These are phyloP conservation scores for Pangasius djambal DNA, from an alignment of 2,797 vertebrate species.

Conservation along the genomic window DNA sequence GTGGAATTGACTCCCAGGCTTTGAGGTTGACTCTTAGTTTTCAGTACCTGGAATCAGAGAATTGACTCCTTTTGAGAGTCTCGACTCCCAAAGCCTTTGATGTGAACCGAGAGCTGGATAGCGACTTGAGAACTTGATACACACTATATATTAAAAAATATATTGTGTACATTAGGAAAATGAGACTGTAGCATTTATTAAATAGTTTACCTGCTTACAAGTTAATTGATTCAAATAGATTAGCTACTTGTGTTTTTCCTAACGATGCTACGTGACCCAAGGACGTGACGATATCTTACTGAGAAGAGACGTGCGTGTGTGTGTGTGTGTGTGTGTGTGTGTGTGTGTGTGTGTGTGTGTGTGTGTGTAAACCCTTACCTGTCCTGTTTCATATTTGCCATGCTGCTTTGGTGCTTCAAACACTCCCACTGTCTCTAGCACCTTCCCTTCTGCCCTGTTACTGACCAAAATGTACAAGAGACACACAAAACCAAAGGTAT, in stretches of 20 bases:
- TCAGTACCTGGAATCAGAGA: neutral
- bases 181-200: neutral
- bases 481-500: neutral
- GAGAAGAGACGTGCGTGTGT: neutral
- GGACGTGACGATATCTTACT: neutral
- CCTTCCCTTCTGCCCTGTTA: constrained; percentile 84
- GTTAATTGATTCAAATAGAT: neutral
- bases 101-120: neutral
- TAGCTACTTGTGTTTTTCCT: neutral
- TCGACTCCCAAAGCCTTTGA: neutral
- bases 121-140: neutral
- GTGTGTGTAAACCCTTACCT: constrained; percentile 69
- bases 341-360: neutral
- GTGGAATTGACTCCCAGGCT: neutral
- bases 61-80: neutral
- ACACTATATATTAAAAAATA: neutral
- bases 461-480: constrained; percentile 57
- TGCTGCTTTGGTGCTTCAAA: constrained; percentile 87
- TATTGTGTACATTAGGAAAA: neutral
- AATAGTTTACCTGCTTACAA: neutral
- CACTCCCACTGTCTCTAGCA: constrained; percentile 85
- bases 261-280: neutral
- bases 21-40: neutral
- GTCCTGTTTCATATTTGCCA: constrained; percentile 86
- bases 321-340: too few relatives aligned